A percentile compares a stretch with the other conserved stretches of the same genome.
Evolutionary conservation across 2,797 vertebrate species (phyloP).

Genomic region (Rhadinocentrus ornatus): DNA sequence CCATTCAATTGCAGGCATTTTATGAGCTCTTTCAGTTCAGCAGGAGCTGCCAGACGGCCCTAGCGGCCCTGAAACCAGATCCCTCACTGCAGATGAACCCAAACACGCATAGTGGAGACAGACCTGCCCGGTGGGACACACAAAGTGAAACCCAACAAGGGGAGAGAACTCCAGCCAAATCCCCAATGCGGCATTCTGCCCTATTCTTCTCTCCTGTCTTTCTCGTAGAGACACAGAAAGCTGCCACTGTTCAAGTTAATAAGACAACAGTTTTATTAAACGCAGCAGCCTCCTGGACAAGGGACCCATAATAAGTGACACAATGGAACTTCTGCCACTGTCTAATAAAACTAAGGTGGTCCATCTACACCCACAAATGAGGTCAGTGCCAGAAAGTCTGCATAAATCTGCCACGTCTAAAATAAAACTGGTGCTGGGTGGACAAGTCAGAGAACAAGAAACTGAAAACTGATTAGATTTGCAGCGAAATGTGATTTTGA

Average conservation of each 20-base stretch:
- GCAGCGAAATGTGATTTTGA: conserved; percentile 70
- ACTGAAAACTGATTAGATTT: conserved; percentile 73
- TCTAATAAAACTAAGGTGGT: conserved; percentile 49
- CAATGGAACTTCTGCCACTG: conserved; percentile 39
- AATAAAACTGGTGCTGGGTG: conserved; percentile 25
- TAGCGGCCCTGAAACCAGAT: conserved; percentile 81
- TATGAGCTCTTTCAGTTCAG: conserved; percentile 56
- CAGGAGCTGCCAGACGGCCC: conserved; percentile 73
- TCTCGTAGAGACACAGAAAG: conserved; percentile 40
- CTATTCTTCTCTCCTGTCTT: conserved; percentile 42
- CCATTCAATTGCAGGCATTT: conserved; percentile 47
- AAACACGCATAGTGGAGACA: conserved; percentile 78
- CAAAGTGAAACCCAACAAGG: conserved; percentile 74
- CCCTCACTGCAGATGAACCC: conserved; percentile 84
- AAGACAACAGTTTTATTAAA: conserved; percentile 64
- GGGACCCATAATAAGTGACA: conserved; percentile 58
- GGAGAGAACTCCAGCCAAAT: conserved; percentile 50
- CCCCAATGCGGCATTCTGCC: conserved; percentile 66
- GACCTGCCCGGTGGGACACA: conserved; percentile 68
- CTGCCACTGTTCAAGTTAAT: conserved; percentile 58
- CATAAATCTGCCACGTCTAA: conserved; percentile 43
- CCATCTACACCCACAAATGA: conserved; percentile 46
- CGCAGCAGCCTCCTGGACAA: conserved; percentile 39
- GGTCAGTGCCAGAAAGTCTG: conserved; percentile 41
- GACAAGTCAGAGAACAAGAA: conserved; percentile 37